Conservation (phyloP, 2,797 vertebrate genomes). For the Semotilus atromaculatus region DNA sequence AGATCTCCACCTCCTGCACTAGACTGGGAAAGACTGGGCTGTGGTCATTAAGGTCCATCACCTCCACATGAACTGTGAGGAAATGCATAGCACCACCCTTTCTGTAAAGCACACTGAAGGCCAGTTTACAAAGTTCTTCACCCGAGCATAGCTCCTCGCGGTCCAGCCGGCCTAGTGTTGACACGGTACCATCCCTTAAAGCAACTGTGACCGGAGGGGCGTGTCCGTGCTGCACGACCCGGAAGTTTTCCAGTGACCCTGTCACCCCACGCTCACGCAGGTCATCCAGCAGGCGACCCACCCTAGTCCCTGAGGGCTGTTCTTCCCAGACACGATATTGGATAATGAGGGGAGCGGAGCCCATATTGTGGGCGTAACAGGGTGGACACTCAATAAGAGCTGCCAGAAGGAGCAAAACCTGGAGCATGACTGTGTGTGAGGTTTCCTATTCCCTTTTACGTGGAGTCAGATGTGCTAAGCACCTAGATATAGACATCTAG, state of each 20-base stretch:
- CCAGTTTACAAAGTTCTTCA: constrained; percentile 84
- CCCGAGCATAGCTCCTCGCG: constrained; percentile 88
- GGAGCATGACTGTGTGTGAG: constrained; percentile 71
- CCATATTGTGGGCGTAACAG: constrained; percentile 54
- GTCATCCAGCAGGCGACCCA: constrained; percentile 83
- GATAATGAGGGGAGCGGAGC: constrained; percentile 66
- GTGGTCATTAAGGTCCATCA: constrained; percentile 91
- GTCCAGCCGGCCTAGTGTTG: constrained; percentile 84
- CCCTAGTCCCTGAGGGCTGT: constrained; percentile 80
- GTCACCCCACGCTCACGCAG: constrained; percentile 76
- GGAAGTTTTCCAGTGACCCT: constrained; percentile 79
- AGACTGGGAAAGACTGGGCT: constrained; percentile 83
- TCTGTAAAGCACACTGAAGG: constrained; percentile 86
- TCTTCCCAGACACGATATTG: constrained; percentile 87
- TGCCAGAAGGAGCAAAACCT: constrained; percentile 62
- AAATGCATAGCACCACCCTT: constrained; percentile 78
- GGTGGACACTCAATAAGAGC: constrained; percentile 62
- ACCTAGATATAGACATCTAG: constrained; percentile 42
- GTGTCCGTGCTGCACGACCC: constrained; percentile 83
- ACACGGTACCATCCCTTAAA: constrained; percentile 78
- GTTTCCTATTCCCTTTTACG: constrained; percentile 16
- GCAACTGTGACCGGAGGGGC: constrained; percentile 82
- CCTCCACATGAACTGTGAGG: constrained; percentile 86
- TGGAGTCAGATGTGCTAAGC: constrained; percentile 13
- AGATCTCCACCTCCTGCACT: constrained; percentile 90